phyloP scores from a whole-genome alignment of 1,140 invertebrate genomes.

The Zaprionus kolodkinae region DNA sequence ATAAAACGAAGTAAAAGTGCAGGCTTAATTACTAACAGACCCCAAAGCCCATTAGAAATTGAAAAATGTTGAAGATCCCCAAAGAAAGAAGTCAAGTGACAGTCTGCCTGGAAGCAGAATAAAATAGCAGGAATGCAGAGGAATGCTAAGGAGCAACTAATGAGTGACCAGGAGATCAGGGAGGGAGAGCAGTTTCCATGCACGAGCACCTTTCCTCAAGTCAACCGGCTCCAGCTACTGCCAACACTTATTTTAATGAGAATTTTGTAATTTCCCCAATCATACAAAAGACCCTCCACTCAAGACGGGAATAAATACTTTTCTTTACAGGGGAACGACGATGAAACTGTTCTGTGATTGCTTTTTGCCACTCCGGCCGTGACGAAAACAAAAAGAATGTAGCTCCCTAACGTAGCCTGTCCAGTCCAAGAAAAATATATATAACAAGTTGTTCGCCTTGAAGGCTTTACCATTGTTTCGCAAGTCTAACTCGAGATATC shows the following conservation, averaged over 20 bases:
- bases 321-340: slow-evolving; percentile 8
- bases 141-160: slow-evolving; percentile 68
- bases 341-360: slow-evolving; percentile 55
- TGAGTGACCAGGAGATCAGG: slow-evolving; percentile 59
- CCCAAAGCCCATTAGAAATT: slow-evolving; percentile 67
- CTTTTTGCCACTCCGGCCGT: slow-evolving; percentile 77
- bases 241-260: slow-evolving; percentile 83
- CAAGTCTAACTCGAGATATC: not conserved
- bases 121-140: slow-evolving; percentile 23
- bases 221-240: slow-evolving; percentile 66
- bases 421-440: not conserved
- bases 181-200: slow-evolving; percentile 63
- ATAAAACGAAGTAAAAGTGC: not conserved
- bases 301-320: slow-evolving; percentile 44
- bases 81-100: slow-evolving; percentile 43
- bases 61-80: slow-evolving; percentile 24
- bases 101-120: slow-evolving; percentile 32
- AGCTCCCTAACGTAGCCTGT: not conserved
- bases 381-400: slow-evolving; percentile 75
- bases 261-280: slow-evolving; percentile 82
- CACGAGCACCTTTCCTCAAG: slow-evolving; percentile 80
- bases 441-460: slow-evolving; percentile 1
- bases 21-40: slow-evolving; percentile 66
- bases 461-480: slow-evolving; percentile 1
- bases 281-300: slow-evolving; percentile 64